Percentiles rank a stretch among this genome's conserved stretches.
phyloP scores from a whole-genome alignment of 35 echinoderm and acorn worm genomes.

The Acanthaster planci region DNA sequence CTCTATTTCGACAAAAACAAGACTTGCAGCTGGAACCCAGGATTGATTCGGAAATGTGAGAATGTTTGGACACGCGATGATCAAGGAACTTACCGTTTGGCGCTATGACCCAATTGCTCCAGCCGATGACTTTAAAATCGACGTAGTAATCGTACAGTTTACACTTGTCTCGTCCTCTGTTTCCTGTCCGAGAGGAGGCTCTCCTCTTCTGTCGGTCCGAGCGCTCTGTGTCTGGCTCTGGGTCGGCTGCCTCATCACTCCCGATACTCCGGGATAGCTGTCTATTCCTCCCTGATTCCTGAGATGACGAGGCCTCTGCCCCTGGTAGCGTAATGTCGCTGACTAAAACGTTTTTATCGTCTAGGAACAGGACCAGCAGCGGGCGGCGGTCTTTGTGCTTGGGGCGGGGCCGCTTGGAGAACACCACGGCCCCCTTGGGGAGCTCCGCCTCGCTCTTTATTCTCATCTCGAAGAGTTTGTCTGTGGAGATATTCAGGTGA shows the following conservation, averaged over 20 bases:
- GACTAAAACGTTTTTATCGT: slow-evolving; percentile 54
- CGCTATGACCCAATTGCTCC: slow-evolving; percentile 66
- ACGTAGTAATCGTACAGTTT: slow-evolving; percentile 67
- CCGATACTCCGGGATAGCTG: background rate
- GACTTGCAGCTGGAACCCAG: too few species aligned
- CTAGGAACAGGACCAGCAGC: slow-evolving; percentile 61
- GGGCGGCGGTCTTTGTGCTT: slow-evolving; percentile 47
- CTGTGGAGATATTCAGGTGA: background rate
- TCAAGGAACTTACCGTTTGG: slow-evolving; percentile 57
- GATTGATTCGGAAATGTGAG: too few species aligned
- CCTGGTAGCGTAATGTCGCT: slow-evolving; percentile 29
- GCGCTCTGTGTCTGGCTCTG: background rate
- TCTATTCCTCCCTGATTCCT: slow-evolving; percentile 19
- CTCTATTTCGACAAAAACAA: too few species aligned
- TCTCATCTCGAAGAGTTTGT: slow-evolving; percentile 51
- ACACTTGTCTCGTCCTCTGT: slow-evolving; percentile 45
- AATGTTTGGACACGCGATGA: too few species aligned
- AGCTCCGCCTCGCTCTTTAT: slow-evolving; percentile 16
- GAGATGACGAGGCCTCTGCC: background rate
- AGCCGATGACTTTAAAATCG: slow-evolving; percentile 64
- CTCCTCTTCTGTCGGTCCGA: background rate
- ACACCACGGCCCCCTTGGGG: slow-evolving; percentile 30
- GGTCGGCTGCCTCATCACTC: background rate
- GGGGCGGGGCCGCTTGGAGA: slow-evolving; percentile 50
- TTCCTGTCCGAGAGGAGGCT: slow-evolving; percentile 20